Percentiles rank a stretch among this genome's conserved stretches.
Conservation (phyloP, 1,140 invertebrate genomes). For the Brachionus rotundiformis region DNA sequence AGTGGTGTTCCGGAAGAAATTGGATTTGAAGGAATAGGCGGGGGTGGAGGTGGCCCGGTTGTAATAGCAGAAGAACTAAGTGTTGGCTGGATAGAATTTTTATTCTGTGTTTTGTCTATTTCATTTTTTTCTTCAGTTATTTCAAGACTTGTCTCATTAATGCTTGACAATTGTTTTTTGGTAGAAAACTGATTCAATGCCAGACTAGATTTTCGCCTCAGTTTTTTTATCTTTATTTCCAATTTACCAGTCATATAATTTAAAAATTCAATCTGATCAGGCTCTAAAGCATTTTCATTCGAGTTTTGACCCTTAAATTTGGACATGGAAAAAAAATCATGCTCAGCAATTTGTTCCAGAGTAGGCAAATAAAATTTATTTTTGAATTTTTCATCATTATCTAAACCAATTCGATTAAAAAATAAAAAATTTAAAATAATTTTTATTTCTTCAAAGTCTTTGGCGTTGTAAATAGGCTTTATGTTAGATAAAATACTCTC, state of each 20-base stretch:
- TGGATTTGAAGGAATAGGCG: constrained; percentile 18
- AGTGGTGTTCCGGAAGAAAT: constrained; percentile 46
- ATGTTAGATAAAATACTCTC: not conserved
- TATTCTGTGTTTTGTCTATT: constrained; percentile 53
- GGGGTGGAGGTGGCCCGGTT: constrained; percentile 38
- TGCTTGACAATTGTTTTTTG: not conserved
- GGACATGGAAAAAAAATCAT: not conserved
- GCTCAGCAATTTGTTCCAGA: constrained; percentile 13
- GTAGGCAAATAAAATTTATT: constrained; percentile 8
- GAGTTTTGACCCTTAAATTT: not conserved
- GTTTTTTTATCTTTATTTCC: constrained; percentile 20
- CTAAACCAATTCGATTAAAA: constrained; percentile 2
- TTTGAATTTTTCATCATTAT: not conserved
- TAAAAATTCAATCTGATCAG: constrained; percentile 36
- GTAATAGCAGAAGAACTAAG: too few species aligned
- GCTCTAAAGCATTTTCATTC: not conserved
- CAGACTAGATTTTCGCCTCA: constrained; percentile 8
- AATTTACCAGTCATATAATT: constrained; percentile 16
- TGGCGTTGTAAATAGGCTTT: not conserved
- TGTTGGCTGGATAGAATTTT: constrained; percentile 36
- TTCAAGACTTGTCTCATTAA: constrained; percentile 13
- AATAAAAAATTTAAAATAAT: constrained; percentile 18
- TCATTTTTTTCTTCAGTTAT: constrained; percentile 49
- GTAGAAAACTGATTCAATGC: constrained; percentile 26
- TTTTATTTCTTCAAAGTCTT: not conserved